phyloP scores from a whole-genome alignment of 2,888 invertebrate genomes.

The Panopea generosa region DNA sequence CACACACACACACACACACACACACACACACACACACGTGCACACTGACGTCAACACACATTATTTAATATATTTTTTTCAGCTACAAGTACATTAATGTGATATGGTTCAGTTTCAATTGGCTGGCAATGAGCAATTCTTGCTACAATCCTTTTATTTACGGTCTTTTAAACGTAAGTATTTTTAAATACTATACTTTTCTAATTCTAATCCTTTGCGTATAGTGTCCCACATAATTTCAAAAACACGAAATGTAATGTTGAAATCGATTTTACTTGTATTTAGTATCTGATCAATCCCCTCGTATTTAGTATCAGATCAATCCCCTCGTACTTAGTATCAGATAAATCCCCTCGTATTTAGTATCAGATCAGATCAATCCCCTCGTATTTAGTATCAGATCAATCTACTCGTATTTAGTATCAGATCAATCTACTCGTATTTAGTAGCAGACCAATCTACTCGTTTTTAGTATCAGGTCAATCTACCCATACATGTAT shows the following conservation, averaged over 20 bases:
- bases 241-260: neutral
- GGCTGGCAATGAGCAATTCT: constrained; percentile 93
- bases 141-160: constrained; percentile 96
- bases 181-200: neutral
- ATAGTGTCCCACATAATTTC: neutral
- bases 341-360: neutral
- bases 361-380: no score
- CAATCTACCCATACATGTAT: no score
- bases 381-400: no score
- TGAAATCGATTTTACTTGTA: neutral
- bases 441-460: no score
- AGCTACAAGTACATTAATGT: constrained; percentile 89
- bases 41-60: no score
- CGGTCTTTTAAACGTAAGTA: constrained; percentile 94
- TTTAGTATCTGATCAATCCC: neutral
- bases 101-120: constrained; percentile 94
- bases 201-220: neutral
- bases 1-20: no score
- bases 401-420: no score
- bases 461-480: no score
- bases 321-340: no score
- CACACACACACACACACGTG: no score
- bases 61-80: no score
- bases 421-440: no score
- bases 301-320: neutral